phyloP scores from a whole-genome alignment of 2,888 invertebrate genomes.

The Resseliella maxima region DNA sequence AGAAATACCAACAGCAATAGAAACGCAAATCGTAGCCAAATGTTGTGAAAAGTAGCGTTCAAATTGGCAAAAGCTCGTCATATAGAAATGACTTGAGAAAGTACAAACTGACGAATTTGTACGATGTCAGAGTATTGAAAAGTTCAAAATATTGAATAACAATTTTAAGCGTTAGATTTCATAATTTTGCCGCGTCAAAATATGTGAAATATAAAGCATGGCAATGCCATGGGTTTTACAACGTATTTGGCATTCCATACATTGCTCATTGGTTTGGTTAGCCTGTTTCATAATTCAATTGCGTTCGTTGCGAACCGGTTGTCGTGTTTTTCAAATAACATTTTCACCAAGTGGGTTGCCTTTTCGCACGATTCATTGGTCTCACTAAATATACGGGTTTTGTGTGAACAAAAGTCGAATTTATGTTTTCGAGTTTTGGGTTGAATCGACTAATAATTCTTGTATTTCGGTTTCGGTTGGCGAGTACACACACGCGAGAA shows the following conservation, averaged over 20 bases:
- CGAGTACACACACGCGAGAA: constrained; percentile 33
- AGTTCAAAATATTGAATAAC: not conserved
- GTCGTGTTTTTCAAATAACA: not conserved
- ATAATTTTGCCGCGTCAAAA: not conserved
- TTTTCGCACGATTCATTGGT: not conserved
- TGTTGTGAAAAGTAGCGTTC: too few relatives aligned
- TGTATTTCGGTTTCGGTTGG: not conserved
- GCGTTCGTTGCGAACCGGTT: not conserved
- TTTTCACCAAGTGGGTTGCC: not conserved
- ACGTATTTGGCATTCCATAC: not conserved
- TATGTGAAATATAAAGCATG: not conserved
- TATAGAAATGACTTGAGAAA: not conserved
- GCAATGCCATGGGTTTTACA: not conserved
- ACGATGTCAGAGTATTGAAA: too few relatives aligned
- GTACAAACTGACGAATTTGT: not conserved
- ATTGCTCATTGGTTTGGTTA: not conserved
- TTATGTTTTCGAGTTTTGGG: constrained; percentile 11
- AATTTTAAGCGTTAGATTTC: not conserved
- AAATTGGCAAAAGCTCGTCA: too few relatives aligned
- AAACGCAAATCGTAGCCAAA: too few relatives aligned
- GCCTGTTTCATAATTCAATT: constrained; percentile 21
- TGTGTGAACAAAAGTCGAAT: constrained; percentile 47
- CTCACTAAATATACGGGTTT: not conserved
- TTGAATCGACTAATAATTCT: constrained; percentile 53
- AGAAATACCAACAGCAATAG: too few relatives aligned